A percentile compares a stretch with the other conserved stretches of the same genome.
Conservation (phyloP, 2,113 vertebrate genomes). For the Gnathonemus echidnorhynchus region DNA sequence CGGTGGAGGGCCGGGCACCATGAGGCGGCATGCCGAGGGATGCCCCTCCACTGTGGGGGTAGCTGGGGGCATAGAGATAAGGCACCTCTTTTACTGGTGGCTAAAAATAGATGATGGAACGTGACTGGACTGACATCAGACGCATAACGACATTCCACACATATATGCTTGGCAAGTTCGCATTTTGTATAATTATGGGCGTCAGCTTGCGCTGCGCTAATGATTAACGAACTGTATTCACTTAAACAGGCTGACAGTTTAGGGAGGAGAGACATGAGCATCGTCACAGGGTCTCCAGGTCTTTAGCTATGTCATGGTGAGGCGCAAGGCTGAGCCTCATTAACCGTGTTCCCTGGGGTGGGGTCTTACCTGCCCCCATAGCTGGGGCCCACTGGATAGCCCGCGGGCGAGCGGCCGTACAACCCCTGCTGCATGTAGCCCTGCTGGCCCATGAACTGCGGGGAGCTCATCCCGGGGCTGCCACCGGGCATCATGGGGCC, state of each 20-base stretch:
- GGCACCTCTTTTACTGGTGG: neutral
- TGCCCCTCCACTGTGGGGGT: conserved; percentile 50
- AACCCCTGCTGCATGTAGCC: conserved; percentile 72
- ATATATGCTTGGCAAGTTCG: neutral
- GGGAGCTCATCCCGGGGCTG: conserved; percentile 67
- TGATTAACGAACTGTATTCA: neutral
- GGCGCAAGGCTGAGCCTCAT: neutral
- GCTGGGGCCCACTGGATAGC: conserved; percentile 55
- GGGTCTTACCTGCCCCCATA: conserved; percentile 69
- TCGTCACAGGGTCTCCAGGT: neutral
- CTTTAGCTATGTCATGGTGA: neutral
- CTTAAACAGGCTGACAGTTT: neutral
- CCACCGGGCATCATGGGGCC: conserved; percentile 75
- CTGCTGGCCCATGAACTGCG: conserved; percentile 77
- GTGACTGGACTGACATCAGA: neutral
- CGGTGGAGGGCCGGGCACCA: conserved; percentile 48
- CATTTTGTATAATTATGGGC: neutral
- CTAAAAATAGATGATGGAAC: neutral
- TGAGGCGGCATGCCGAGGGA: conserved; percentile 68
- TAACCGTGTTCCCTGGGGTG: neutral
- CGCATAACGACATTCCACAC: neutral
- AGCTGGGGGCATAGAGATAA: conserved; percentile 51
- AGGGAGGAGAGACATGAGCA: neutral
- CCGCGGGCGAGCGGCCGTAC: conserved; percentile 58
- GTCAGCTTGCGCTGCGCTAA: neutral